Base-by-base conservation (phyloP, 2,888 invertebrate species). In the Brachylomia viminalis region DNA sequence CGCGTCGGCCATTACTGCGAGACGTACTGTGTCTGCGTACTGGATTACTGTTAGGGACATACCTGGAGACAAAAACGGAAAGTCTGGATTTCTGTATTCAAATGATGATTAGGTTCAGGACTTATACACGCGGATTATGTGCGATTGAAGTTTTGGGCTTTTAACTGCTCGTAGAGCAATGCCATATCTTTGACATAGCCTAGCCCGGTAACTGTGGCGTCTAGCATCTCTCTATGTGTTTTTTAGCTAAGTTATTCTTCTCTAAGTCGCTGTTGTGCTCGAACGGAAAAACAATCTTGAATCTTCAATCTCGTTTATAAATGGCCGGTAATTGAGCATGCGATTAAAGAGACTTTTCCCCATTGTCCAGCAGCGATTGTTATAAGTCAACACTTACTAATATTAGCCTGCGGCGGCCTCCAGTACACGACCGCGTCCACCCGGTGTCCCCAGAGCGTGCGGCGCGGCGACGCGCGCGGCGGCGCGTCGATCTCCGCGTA, bases 381-480 rank as follows among this genome's bases (percentile, higher is more conserved):
- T 2, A 61, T n/a, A 2, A 17, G 33, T 20, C 5, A 54, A 45
- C 15, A 96, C 97, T 97, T 92, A 98, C 98, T 97, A 82, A 98
- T 98, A 92, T 98, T 98, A 72, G 98, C 98, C 92, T 98, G 98
- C 0, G 98, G 98, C 20, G 98, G 98, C 84, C 98, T 95, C 98
- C 98, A 98, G 89, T 98, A 98, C 72, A 98, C 94, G 0, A 97
- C 97, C 59, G 97, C 96, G 7, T 97, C 97, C 1, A 98, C 96
- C 15, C 97, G 96, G 81, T 98, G 97, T 0, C 98, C 97, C 97
- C 98, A 98, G 30, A 97, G 87, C 13, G 97, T 97, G 3, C 95
- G 96, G 81, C 97, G 95, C 7, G 85, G 93, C 81, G 83, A 92
- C 75, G 94, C 95, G 86, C 91, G 93, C 33, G 86, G 91, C 79